Base-by-base conservation (phyloP, 1,140 invertebrate species). In the Zaprionus lachaisei region DNA sequence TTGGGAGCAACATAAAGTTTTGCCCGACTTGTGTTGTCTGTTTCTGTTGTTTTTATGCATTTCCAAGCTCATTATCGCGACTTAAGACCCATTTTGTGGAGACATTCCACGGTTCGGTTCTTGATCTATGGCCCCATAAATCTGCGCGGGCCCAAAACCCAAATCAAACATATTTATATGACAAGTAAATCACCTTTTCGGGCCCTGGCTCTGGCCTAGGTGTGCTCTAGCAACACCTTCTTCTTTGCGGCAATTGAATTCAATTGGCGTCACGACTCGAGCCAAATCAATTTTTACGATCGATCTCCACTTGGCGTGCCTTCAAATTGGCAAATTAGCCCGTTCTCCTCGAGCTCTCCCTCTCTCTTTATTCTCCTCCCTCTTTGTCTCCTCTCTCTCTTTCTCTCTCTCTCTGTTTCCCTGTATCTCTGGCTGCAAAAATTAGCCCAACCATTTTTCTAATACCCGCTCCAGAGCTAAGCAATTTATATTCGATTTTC, bases 241-340 rank as follows among this genome's bases (percentile, higher is more conserved):
- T 65, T 64, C 71, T 55, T 55, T 51, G 37, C 58, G 73, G 68
- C 84, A 87, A 87, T 87, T 87, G 84, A 87, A 84, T 87, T 81
- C 84, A 90, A 87, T 87, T 87, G 83, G 77, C 77, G 78, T 80
- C 84, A 87, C 84, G 84, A 87, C 75, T 73, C 72, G 55, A 49
- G 72, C 66, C 86, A 82, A 86, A 86, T 87, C 84, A 89, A 89
- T 87, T 87, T 87, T 89, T 87, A 87, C 66, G 84, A 87, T 87
- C 84, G 83, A 87, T 87, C 83, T 87, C 74, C 38, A 55, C 34
- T 81, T 89, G 81, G 77, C 74, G 78, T 87, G 84, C 72, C 83
- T 81, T 56, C 17, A 87, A 87, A 87, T 87, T 87, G 84, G 61
- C 84, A 89, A 87, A 87, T 87, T 84, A 81, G 81, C 49, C 67